Percentiles rank a stretch among this genome's conserved stretches.
Evolutionary conservation across 2,797 vertebrate genomes (phyloP).

Genomic region (Premnoplex brunnescens): DNA sequence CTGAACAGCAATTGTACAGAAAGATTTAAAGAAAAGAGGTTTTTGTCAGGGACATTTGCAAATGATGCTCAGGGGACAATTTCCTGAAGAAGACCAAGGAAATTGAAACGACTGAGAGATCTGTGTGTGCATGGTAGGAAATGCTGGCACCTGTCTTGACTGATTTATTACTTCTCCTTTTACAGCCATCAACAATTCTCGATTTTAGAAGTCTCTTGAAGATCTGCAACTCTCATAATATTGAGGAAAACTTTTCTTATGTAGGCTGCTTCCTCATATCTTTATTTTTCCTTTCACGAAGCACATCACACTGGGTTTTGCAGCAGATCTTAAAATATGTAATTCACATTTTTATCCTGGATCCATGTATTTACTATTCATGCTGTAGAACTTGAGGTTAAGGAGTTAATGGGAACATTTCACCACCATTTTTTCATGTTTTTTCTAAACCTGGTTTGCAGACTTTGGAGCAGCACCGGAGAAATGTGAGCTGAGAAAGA

Average conservation of each 20-base stretch:
- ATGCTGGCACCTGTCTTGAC: not conserved
- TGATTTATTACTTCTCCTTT: not conserved
- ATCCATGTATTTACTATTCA: not conserved
- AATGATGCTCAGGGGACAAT: not conserved
- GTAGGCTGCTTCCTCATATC: not conserved
- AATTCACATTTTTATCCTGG: not conserved
- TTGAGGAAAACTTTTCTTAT: not conserved
- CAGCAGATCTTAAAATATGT: not conserved
- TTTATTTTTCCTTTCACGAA: not conserved
- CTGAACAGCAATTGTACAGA: not conserved
- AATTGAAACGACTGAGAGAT: not conserved
- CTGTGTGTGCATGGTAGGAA: not conserved
- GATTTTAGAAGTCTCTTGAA: not conserved
- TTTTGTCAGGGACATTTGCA: not conserved
- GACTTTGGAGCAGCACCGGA: no score
- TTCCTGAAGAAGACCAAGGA: not conserved
- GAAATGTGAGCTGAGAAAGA: no score
- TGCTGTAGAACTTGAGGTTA: not conserved
- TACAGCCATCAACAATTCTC: not conserved
- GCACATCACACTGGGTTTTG: not conserved
- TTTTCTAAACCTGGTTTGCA: not conserved
- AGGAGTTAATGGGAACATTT: not conserved
- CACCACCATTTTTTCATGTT: not conserved
- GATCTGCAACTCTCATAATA: not conserved
- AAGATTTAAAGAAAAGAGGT: not conserved